phyloP scores from a whole-genome alignment of 2,113 vertebrate genomes.

The Calyptomena viridis region DNA sequence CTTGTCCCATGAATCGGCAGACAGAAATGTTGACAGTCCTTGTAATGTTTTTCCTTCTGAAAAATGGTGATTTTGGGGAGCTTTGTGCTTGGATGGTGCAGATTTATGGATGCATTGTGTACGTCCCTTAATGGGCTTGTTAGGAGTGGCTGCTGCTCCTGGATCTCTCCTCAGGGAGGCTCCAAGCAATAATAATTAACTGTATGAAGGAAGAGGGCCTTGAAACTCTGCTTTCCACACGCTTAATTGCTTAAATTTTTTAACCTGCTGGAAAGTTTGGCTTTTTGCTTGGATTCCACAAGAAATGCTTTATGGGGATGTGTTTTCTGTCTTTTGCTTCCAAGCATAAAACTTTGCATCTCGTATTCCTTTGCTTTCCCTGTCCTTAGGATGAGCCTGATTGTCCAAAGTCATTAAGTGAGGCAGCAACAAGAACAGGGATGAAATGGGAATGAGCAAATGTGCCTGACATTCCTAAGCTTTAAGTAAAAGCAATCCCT shows the following conservation, averaged over 20 bases:
- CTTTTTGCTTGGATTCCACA: neutral
- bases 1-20: neutral
- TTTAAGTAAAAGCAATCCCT: neutral
- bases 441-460: neutral
- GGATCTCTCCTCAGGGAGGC: slow-evolving; percentile 19
- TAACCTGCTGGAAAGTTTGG: neutral
- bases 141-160: neutral
- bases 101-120: neutral
- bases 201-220: neutral
- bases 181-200: slow-evolving; percentile 24
- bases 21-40: neutral
- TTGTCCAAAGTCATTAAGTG: neutral
- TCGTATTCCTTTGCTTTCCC: neutral
- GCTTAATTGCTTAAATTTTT: neutral
- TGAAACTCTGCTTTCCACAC: neutral
- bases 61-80: neutral
- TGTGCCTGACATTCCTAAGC: neutral
- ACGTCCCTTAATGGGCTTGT: neutral
- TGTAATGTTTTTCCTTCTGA: slow-evolving; percentile 10
- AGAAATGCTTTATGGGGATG: neutral
- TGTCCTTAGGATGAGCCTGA: too few species aligned
- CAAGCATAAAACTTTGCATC: neutral
- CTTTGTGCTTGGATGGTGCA: neutral
- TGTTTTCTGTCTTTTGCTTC: neutral
- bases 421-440: neutral